Base-by-base conservation (phyloP, 1,140 invertebrate genomes). In the Helicoverpa armigera region DNA sequence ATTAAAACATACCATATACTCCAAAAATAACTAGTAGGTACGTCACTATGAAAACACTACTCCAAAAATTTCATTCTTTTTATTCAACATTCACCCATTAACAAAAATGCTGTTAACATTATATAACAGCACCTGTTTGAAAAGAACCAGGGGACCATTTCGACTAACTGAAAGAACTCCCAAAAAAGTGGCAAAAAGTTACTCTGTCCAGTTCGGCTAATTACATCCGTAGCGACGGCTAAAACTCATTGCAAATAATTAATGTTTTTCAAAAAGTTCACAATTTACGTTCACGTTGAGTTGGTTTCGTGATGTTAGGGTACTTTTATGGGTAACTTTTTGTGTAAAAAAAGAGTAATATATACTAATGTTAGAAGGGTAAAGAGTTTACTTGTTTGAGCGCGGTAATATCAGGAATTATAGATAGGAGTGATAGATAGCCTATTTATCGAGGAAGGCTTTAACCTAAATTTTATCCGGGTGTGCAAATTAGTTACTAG, bases 241-340 rank as follows among this genome's bases (percentile, higher is more conserved):
- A 65, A 48, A 73, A 77, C 48, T 65, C 74, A 77, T 77, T 77
- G 14, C 23, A 50, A 53, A 77, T 77, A 77, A 77, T 77, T 77
- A 77, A 77, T 35, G 35, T 35, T 77, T 77, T 76, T 53, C 65
- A 65, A 13, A 10, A 48, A 65, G 16, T 67, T 54, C 48, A 65
- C 54, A 60, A 53, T 65, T 65, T 60, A 31, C 43, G 48, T 16
- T 29, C 13, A 14, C 29, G 31, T n/a, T 43, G 31, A 43, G 13
- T 16, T n/a, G 31, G 61, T 35, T 31, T 63, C 0, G 29, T 43
- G 29, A 14, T 65, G 31, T 31, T 43, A 43, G n/a, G 35, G 7
- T 35, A 35, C 0, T 35, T 35, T 35, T 35, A 35, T 35, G 35
- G 35, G 1, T 35, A 3, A 35, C 35, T 35, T 35, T 35, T 35